Evolutionary conservation across 2,797 vertebrate species (phyloP).

Genomic region (Eremophila alpestris): DNA sequence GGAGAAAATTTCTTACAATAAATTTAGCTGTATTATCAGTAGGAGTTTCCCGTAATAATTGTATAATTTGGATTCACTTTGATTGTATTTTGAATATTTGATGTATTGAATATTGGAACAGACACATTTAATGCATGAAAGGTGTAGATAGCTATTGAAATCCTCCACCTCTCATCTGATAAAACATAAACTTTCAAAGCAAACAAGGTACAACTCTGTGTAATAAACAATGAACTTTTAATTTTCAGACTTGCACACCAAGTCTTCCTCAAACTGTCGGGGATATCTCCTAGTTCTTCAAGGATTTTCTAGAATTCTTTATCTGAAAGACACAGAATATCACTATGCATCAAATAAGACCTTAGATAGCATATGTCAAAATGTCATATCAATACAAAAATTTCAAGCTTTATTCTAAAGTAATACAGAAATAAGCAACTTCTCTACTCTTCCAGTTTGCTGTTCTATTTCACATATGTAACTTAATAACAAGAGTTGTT

Average conservation of each 20-base stretch:
- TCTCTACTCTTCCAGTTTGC: background rate
- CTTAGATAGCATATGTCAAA: background rate
- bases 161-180: background rate
- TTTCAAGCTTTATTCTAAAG: background rate
- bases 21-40: background rate
- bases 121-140: background rate
- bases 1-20: background rate
- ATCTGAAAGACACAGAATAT: background rate
- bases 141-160: background rate
- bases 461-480: background rate
- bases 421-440: background rate
- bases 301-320: background rate
- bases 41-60: background rate
- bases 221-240: background rate
- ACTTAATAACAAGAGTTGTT: background rate
- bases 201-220: background rate
- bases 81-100: background rate
- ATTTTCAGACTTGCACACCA: background rate
- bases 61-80: background rate
- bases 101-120: background rate
- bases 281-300: background rate
- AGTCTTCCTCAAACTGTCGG: background rate
- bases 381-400: background rate
- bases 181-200: background rate
- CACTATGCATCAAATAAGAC: background rate